Evolutionary conservation across 1,140 invertebrate species (phyloP).

Genomic region (Drosophila funebris): DNA sequence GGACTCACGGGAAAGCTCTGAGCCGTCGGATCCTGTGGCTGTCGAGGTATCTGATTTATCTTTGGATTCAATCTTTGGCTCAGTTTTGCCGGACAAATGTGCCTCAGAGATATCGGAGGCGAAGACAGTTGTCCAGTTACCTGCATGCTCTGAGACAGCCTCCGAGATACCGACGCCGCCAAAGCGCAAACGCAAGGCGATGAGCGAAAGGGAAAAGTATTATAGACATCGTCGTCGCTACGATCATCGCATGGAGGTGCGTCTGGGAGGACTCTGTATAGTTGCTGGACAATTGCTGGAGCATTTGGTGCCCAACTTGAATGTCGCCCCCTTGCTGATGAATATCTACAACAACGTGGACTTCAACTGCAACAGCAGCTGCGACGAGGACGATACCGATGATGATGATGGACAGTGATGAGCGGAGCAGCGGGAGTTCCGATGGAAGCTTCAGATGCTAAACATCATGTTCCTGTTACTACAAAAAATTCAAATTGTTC

Average conservation of each 20-base stretch:
- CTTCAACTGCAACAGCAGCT: slow-evolving; percentile 26
- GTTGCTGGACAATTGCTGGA: slow-evolving; percentile 67
- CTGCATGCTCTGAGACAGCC: not conserved
- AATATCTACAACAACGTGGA: slow-evolving; percentile 28
- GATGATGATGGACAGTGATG: slow-evolving; percentile 6
- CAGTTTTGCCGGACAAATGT: not conserved
- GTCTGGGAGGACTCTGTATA: slow-evolving; percentile 55
- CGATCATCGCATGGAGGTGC: slow-evolving; percentile 68
- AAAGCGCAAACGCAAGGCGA: slow-evolving; percentile 18
- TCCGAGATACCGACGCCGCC: not conserved
- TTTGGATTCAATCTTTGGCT: not conserved
- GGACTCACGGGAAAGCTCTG: slow-evolving; percentile 22
- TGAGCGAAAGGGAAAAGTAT: slow-evolving; percentile 60
- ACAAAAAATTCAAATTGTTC: slow-evolving; percentile 7
- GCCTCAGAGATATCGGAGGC: not conserved
- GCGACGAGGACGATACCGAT: slow-evolving; percentile 7
- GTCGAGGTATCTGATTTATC: slow-evolving; percentile 33
- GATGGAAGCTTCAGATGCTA: slow-evolving; percentile 18
- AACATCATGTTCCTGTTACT: slow-evolving; percentile 36
- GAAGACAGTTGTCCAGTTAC: not conserved
- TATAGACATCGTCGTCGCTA: slow-evolving; percentile 71
- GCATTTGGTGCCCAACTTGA: slow-evolving; percentile 48
- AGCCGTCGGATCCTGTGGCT: slow-evolving; percentile 33
- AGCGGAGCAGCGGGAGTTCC: not conserved
- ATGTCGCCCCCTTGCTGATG: slow-evolving; percentile 48